Evolutionary conservation across 30 jellyfish, hydroid and myxozoan species (phyloP), one percentile per base, ranked within the genome.

Genomic region (Clytia hemisphaerica): DNA sequence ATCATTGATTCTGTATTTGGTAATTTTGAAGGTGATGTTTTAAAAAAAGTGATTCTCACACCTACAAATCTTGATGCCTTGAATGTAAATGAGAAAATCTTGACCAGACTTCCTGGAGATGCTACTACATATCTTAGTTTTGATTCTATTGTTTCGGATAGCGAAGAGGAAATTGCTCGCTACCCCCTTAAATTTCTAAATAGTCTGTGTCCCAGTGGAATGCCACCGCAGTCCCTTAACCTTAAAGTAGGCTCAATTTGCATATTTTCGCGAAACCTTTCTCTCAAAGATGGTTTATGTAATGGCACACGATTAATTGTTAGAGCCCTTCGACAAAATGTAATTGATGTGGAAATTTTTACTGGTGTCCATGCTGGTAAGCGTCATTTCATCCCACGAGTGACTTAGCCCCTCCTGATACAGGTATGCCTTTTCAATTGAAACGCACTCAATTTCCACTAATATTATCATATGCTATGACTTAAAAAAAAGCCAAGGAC

Each of bases 281-380:
- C 46, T 51, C 31, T 38, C 33, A 69, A 48, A 40, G 46, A 65
- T 27, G 78, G 78, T 16, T 48, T 34, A 3, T 65, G 78, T 37
- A 65, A 65, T 38, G 78, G 78, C 32, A 69, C 82, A 5, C n/a
- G 82, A 0, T 32, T 69, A 33, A 69, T 69, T 25, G 34, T 69
- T 9, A 73, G 73, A 15, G 36, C 46, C 29, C 29, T 67, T 12
- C 36, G 38, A 32, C 79, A 26, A 6, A 54, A 67, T 30, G 77
- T 67, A 6, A n/a, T 67, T 24, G 16, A 31, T 38, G 79, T 53
- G 45, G 73, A 67, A 37, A 67, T 67, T 47, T 37, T 67, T 53
- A 7, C 78, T 4, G 7, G 58, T 67, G 79, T 4, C 6, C 51
- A 37, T 27, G 45, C 34, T 26, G 73, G 79, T 14, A 12, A 38